Conservation (phyloP, 1,140 invertebrate species). For the Plodia interpunctella region DNA sequence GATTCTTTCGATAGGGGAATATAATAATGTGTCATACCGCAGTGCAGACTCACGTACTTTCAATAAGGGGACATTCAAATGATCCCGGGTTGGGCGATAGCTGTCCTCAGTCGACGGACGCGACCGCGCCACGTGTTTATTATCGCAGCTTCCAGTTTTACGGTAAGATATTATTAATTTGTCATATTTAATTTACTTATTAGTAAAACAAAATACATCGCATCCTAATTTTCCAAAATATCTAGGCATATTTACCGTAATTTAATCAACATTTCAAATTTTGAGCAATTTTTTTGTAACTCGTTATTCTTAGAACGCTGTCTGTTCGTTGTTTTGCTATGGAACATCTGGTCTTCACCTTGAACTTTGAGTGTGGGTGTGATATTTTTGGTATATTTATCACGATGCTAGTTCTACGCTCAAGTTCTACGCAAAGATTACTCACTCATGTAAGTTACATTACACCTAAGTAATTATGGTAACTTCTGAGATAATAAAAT, state of each 20-base stretch:
- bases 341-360: background rate
- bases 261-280: too few species aligned
- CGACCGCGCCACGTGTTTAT: slow-evolving; percentile 1
- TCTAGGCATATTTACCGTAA: too few species aligned
- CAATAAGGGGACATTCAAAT: too few species aligned
- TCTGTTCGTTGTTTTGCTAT: background rate
- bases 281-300: background rate
- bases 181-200: background rate
- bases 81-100: too few species aligned
- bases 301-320: background rate
- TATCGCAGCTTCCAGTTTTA: background rate
- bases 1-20: too few species aligned
- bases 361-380: background rate
- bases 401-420: background rate
- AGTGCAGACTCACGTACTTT: too few species aligned
- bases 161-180: slow-evolving; percentile 6
- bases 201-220: too few species aligned
- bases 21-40: too few species aligned
- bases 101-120: slow-evolving; percentile 8
- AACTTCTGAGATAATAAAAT: too few species aligned
- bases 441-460: background rate
- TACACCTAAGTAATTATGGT: background rate
- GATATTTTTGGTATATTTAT: background rate
- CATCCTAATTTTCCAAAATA: too few species aligned
- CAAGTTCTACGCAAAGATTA: background rate